A percentile compares a stretch with the other conserved stretches of the same genome.
phyloP scores from a whole-genome alignment of 2,888 invertebrate genomes.

The Agrotis clavis region DNA sequence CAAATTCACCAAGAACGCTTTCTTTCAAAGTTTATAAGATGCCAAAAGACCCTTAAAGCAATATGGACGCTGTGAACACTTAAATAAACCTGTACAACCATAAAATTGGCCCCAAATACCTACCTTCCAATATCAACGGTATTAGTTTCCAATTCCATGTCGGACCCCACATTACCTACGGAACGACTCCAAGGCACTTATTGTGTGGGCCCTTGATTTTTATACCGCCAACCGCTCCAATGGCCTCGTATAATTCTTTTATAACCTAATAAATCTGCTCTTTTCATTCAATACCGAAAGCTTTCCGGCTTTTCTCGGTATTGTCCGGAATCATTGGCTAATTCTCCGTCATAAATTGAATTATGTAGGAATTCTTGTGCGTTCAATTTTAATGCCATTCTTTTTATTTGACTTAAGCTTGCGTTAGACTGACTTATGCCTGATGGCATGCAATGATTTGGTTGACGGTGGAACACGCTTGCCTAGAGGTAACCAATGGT shows the following conservation, averaged over 20 bases:
- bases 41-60: background rate
- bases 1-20: too few species aligned
- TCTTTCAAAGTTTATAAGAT: too few species aligned
- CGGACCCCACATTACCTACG: conserved; percentile 5
- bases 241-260: conserved; percentile 53
- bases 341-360: conserved; percentile 28
- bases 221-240: conserved; percentile 31
- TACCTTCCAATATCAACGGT: conserved; percentile 31
- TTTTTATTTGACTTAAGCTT: too few species aligned
- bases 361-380: background rate
- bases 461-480: too few species aligned
- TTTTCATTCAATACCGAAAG: conserved; percentile 47
- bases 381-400: background rate
- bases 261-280: conserved; percentile 54
- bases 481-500: too few species aligned
- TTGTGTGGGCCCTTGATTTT: conserved; percentile 44
- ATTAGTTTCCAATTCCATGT: conserved; percentile 46
- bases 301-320: conserved; percentile 38
- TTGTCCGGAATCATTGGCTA: conserved; percentile 39
- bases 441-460: too few species aligned
- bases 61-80: background rate
- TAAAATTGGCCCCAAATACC: conserved; percentile 32
- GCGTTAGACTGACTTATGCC: too few species aligned
- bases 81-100: conserved; percentile 36
- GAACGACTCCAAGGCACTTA: conserved; percentile 25